Conservation (phyloP, 1,140 invertebrate genomes). For the Grapholita molesta region DNA sequence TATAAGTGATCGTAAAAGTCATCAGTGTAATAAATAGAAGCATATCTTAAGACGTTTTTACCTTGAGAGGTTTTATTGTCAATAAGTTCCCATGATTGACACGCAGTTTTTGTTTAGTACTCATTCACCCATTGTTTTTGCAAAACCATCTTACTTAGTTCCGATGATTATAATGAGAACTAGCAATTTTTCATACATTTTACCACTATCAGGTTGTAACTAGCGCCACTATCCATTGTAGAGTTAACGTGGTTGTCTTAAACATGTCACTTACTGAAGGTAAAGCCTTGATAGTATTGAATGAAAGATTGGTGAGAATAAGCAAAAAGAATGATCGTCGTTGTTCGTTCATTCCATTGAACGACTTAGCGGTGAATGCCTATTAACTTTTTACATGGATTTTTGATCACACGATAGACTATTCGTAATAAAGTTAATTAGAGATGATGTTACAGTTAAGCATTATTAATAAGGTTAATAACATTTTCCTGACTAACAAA, state of each 20-base stretch:
- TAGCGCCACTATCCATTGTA: not conserved
- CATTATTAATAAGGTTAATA: not conserved
- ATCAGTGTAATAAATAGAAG: not conserved
- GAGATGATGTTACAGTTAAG: not conserved
- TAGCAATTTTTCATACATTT: not conserved
- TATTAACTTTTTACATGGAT: not conserved
- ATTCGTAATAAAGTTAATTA: not conserved
- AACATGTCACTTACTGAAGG: not conserved
- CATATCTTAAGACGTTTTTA: not conserved
- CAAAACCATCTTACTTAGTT: not conserved
- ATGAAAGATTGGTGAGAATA: conserved; percentile 7
- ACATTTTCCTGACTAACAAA: too few relatives aligned
- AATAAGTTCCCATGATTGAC: conserved; percentile 3
- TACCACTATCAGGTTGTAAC: not conserved
- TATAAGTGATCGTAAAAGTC: not conserved
- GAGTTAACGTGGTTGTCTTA: not conserved
- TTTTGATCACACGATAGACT: not conserved
- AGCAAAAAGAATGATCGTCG: not conserved
- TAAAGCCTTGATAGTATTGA: conserved; percentile 6
- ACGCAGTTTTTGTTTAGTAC: not conserved
- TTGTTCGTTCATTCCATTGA: not conserved
- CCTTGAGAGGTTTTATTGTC: not conserved
- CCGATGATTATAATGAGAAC: not conserved
- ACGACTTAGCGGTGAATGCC: not conserved
- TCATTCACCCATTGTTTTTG: not conserved